Conservation (phyloP, 2,113 vertebrate genomes). For the Campylomormyrus numenius region DNA sequence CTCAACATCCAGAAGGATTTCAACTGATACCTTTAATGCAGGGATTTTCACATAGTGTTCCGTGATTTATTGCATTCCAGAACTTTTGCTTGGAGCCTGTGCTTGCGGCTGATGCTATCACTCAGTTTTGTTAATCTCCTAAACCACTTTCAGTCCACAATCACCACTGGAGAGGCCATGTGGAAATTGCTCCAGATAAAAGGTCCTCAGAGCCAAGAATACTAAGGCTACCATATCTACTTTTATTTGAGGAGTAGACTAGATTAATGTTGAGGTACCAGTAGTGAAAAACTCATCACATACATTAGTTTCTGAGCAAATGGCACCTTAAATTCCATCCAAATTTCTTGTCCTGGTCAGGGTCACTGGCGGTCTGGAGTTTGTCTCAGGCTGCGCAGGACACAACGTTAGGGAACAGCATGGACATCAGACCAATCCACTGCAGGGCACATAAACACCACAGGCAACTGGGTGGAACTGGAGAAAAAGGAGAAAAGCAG, state of each 20-base stretch:
- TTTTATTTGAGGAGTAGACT: background rate
- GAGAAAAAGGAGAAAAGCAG: background rate
- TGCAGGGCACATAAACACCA: background rate
- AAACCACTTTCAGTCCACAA: background rate
- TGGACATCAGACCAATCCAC: background rate
- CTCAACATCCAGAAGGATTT: background rate
- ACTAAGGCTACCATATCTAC: background rate
- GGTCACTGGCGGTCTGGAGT: background rate
- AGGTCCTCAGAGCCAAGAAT: background rate
- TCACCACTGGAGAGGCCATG: background rate
- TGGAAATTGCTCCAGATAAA: background rate
- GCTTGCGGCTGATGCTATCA: background rate
- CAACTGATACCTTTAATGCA: background rate
- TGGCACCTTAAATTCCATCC: background rate
- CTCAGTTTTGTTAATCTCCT: background rate
- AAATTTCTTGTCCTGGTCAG: background rate
- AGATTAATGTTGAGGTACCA: background rate
- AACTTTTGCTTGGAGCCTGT: background rate
- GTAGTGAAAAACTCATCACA: background rate
- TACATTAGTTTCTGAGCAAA: background rate
- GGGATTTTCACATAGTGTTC: background rate
- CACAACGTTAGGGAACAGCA: background rate
- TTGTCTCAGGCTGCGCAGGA: background rate
- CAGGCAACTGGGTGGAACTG: background rate
- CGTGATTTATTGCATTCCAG: background rate